Conservation (phyloP, 2,888 invertebrate species). For the Drosophila acutilabella region DNA sequence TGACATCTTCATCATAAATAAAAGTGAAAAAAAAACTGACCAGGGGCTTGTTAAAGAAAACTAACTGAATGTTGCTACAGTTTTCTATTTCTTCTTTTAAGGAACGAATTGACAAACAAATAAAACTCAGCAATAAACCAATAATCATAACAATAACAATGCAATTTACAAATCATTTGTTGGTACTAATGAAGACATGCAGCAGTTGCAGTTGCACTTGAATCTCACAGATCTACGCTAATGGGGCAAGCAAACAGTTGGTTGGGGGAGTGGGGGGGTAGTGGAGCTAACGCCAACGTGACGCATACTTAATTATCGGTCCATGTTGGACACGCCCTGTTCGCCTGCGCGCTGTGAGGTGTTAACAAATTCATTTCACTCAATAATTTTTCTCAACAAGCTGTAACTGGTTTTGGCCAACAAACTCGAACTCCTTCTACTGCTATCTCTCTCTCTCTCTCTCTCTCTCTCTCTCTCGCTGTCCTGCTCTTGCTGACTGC, state of each 20-base stretch:
- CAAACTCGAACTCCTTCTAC: neutral
- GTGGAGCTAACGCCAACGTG: slow-evolving; percentile 50
- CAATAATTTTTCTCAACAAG: slow-evolving; percentile 66
- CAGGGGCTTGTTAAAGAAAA: slow-evolving; percentile 41
- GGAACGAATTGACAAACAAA: slow-evolving; percentile 75
- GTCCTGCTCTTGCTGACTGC: neutral
- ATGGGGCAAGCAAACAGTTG: slow-evolving; percentile 63
- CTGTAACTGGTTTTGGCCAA: slow-evolving; percentile 72
- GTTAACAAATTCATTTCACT: slow-evolving; percentile 82
- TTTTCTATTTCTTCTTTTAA: slow-evolving; percentile 10
- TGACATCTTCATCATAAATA: slow-evolving; percentile 84
- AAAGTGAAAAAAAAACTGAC: slow-evolving; percentile 77
- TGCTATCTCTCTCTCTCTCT: neutral
- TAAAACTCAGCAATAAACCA: slow-evolving; percentile 41
- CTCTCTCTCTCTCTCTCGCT: neutral
- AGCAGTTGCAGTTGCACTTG: slow-evolving; percentile 59
- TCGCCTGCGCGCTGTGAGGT: slow-evolving; percentile 59
- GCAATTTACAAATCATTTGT: slow-evolving; percentile 45
- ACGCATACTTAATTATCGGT: slow-evolving; percentile 73
- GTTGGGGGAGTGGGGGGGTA: neutral
- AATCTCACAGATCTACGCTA: slow-evolving; percentile 72
- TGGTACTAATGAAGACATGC: slow-evolving; percentile 65
- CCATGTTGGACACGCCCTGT: slow-evolving; percentile 62
- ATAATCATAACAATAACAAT: slow-evolving; percentile 75
- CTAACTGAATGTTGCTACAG: slow-evolving; percentile 53